Evolutionary conservation across 2,113 vertebrate species (phyloP).

Genomic region (Thunnus maccoyii): DNA sequence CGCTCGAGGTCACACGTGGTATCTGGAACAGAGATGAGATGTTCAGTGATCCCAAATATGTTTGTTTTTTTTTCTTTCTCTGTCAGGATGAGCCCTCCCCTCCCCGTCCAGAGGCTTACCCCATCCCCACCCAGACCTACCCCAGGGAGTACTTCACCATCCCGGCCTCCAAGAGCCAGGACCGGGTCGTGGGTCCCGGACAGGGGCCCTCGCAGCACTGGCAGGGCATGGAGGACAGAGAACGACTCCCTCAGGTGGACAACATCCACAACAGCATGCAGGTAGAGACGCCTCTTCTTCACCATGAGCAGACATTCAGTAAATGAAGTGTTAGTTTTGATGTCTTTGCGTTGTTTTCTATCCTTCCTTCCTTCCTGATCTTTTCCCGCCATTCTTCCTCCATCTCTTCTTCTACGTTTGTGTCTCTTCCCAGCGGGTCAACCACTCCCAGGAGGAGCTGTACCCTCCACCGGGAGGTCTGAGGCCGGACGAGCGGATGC

Average conservation of each 20-base stretch:
- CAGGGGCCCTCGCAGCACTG: conserved; percentile 87
- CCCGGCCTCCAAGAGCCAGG: conserved; percentile 94
- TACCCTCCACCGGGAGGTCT: conserved; percentile 85
- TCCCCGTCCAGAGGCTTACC: conserved; percentile 93
- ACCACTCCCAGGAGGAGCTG: conserved; percentile 94
- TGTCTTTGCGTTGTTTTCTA: background rate
- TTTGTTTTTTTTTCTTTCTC: background rate
- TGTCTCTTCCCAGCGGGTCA: conserved; percentile 83
- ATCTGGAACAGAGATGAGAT: conserved; percentile 19
- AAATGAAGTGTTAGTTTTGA: background rate
- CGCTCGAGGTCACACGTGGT: conserved; percentile 12
- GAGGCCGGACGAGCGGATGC: conserved; percentile 88
- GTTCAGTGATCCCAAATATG: background rate
- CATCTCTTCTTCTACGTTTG: background rate
- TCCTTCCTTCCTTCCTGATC: background rate
- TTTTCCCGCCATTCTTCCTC: background rate
- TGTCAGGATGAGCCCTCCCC: conserved; percentile 91
- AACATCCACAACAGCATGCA: conserved; percentile 89
- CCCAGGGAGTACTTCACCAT: conserved; percentile 98
- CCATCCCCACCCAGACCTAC: conserved; percentile 98
- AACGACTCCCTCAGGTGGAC: conserved; percentile 86
- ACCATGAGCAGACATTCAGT: background rate
- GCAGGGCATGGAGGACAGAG: conserved; percentile 91
- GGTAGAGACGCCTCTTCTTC: conserved; percentile 78
- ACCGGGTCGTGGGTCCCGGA: conserved; percentile 87